A percentile compares a stretch with the other conserved stretches of the same genome.
Evolutionary conservation across 2,797 vertebrate genomes (phyloP).

Genomic region (Tokudaia tokunoshimensis): DNA sequence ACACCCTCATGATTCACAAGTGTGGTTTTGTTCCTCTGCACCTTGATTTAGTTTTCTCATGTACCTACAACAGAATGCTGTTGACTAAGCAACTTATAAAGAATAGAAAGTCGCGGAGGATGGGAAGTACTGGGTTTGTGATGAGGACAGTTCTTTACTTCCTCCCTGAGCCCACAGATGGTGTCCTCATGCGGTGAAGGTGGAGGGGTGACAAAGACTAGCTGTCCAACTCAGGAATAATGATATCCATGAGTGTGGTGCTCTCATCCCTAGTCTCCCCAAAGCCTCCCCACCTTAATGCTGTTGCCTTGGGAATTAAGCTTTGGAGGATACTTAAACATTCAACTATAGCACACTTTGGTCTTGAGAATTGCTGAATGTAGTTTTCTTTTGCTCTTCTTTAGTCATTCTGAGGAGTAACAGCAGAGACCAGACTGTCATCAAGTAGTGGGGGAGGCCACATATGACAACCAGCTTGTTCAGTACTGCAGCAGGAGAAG

Average conservation of each 20-base stretch:
- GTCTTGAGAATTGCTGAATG: not conserved
- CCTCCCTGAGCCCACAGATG: not conserved
- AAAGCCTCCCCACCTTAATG: not conserved
- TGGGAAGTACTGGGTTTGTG: not conserved
- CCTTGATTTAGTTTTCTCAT: not conserved
- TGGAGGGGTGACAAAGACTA: not conserved
- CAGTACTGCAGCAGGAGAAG: not conserved
- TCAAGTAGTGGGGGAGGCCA: not conserved
- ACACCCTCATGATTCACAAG: not conserved
- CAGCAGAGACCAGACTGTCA: not conserved
- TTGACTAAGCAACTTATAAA: not conserved
- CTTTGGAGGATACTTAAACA: not conserved
- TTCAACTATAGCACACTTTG: not conserved
- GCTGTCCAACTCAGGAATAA: not conserved
- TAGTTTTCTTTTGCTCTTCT: not conserved
- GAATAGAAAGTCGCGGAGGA: not conserved
- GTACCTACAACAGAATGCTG: not conserved
- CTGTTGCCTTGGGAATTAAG: not conserved
- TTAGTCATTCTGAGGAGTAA: not conserved
- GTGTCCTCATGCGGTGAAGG: not conserved
- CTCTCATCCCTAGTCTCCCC: not conserved
- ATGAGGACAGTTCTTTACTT: not conserved
- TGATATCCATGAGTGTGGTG: not conserved
- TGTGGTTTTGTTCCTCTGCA: not conserved
- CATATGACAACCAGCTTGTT: not conserved